Evolutionary conservation across 2,113 vertebrate species (phyloP).

Genomic region (Fregetta grallaria): DNA sequence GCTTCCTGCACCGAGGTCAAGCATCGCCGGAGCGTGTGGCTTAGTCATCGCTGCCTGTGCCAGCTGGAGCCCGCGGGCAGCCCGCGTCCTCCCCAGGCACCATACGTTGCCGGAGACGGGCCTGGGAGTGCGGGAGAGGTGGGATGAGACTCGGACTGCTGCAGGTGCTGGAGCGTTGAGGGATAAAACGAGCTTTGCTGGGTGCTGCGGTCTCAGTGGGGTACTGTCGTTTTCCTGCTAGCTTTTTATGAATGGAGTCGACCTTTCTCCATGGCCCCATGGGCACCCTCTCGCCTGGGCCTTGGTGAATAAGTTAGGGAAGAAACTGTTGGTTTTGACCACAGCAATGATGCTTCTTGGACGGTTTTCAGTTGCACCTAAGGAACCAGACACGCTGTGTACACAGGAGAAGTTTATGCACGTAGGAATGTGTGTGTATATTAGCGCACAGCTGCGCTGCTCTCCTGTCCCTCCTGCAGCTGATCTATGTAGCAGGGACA

Average conservation of each 20-base stretch:
- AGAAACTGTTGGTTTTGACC: not conserved
- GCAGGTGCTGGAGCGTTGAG: not conserved
- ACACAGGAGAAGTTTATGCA: not conserved
- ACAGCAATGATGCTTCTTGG: not conserved
- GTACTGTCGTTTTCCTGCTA: not conserved
- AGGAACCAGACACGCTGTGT: not conserved
- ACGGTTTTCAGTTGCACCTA: not conserved
- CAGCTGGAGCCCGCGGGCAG: not conserved
- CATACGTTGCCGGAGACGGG: fast-evolving
- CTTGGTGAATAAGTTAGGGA: not conserved
- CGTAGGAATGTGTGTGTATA: not conserved
- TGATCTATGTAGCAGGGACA: not conserved
- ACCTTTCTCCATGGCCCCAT: not conserved
- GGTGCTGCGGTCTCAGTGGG: not conserved
- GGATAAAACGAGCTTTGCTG: not conserved
- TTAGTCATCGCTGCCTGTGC: not conserved
- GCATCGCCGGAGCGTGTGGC: not conserved
- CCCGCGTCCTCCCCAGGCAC: not conserved
- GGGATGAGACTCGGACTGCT: not conserved
- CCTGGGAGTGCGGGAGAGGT: fast-evolving
- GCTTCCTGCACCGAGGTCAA: too few relatives aligned
- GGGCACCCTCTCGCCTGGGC: not conserved
- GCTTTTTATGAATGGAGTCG: fast-evolving
- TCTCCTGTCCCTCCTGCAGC: not conserved
- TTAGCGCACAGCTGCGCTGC: not conserved